Conservation (phyloP, 2,888 invertebrate species). For the Spilosoma lubricipeda region DNA sequence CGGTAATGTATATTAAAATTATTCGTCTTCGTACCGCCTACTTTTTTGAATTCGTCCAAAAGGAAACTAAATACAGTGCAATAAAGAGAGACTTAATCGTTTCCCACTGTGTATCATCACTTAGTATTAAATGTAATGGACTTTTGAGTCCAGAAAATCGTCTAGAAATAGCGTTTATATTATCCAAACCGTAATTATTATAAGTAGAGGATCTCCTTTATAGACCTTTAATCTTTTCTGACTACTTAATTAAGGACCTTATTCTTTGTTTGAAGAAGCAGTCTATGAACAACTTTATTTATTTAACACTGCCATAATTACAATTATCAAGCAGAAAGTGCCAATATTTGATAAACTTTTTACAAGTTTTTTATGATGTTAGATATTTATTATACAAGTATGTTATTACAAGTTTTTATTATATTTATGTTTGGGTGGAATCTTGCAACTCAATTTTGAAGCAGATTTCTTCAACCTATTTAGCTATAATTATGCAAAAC, state of each 20-base stretch:
- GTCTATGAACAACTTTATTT: neutral
- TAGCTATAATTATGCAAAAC: too few species aligned
- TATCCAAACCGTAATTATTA: slow-evolving; percentile 41
- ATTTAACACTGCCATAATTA: neutral
- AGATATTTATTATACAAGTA: too few species aligned
- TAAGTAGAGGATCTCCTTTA: slow-evolving; percentile 24
- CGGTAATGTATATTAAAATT: neutral
- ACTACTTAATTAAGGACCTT: slow-evolving; percentile 22
- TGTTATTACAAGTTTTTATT: too few species aligned
- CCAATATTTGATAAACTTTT: too few species aligned
- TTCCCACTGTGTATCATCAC: slow-evolving; percentile 35
- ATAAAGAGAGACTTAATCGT: slow-evolving; percentile 41
- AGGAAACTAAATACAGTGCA: slow-evolving; percentile 18
- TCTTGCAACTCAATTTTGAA: too few species aligned
- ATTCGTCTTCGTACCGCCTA: neutral
- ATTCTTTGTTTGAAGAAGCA: neutral
- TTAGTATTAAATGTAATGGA: slow-evolving; percentile 48
- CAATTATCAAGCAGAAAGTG: neutral
- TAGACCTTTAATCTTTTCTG: slow-evolving; percentile 13
- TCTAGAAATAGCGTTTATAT: slow-evolving; percentile 49
- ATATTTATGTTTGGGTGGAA: too few species aligned
- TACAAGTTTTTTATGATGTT: too few species aligned
- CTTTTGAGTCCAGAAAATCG: slow-evolving; percentile 40
- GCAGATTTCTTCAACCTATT: too few species aligned
- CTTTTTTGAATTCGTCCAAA: neutral